A percentile compares a stretch with the other conserved stretches of the same genome.
Conservation (phyloP, 2,113 vertebrate species). For the Tapirus terrestris region DNA sequence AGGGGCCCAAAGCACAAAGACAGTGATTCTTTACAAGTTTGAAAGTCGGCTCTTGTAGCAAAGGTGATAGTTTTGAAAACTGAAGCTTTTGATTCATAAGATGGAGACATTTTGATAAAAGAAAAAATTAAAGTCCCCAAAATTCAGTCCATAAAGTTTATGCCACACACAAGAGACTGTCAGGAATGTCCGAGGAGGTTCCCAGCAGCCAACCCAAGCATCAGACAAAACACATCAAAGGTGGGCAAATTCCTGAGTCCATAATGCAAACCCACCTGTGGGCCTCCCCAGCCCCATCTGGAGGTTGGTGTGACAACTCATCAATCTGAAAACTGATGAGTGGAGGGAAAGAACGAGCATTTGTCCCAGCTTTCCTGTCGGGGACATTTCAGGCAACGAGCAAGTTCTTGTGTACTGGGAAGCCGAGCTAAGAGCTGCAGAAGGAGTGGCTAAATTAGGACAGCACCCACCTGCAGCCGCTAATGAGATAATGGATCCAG, state of each 20-base stretch:
- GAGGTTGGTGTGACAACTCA: background rate
- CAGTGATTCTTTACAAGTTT: rapidly evolving
- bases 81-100: background rate
- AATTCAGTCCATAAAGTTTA: background rate
- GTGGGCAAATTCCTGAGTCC: background rate
- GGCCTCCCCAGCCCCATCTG: background rate
- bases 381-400: background rate
- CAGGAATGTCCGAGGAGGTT: background rate
- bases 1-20: background rate
- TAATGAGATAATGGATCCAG: background rate
- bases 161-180: background rate
- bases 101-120: background rate
- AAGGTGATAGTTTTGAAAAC: background rate
- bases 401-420: background rate
- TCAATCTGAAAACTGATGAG: background rate
- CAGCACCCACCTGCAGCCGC: background rate
- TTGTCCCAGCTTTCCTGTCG: background rate
- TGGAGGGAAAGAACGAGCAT: background rate
- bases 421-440: background rate
- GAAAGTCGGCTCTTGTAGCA: background rate
- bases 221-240: background rate
- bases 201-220: background rate
- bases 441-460: background rate
- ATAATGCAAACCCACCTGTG: background rate
- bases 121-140: background rate